phyloP scores from a whole-genome alignment of 2,888 invertebrate species.

The Nemoura dubitans region DNA sequence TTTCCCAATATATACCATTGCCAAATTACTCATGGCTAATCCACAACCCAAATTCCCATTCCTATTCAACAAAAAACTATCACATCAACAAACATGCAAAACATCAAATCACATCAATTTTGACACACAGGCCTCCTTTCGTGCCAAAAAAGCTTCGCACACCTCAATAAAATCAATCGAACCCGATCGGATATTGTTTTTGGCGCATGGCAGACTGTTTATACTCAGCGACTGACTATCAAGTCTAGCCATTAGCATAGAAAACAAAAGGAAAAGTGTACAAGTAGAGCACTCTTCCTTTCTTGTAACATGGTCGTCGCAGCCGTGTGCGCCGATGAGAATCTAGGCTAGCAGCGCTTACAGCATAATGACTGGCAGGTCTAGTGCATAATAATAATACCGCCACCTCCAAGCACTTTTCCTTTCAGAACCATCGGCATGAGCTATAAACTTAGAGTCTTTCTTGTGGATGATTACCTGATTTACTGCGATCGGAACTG shows the following conservation, averaged over 20 bases:
- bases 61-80: no score
- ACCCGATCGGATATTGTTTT: no score
- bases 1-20: no score
- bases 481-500: neutral
- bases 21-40: neutral
- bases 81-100: neutral
- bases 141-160: neutral
- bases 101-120: neutral
- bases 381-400: neutral
- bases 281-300: slow-evolving; percentile 4
- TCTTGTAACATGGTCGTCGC: neutral
- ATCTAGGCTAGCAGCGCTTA: neutral
- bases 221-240: neutral
- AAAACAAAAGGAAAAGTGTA: neutral
- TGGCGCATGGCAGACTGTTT: neutral
- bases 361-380: slow-evolving; percentile 12
- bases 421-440: neutral
- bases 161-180: neutral
- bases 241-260: neutral
- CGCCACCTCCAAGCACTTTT: neutral
- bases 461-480: neutral
- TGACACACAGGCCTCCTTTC: neutral
- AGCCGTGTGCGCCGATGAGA: neutral
- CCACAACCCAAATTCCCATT: no score
- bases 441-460: neutral